Conservation (phyloP, 2,113 vertebrate genomes). For the Rhynchopsitta pachyrhyncha region DNA sequence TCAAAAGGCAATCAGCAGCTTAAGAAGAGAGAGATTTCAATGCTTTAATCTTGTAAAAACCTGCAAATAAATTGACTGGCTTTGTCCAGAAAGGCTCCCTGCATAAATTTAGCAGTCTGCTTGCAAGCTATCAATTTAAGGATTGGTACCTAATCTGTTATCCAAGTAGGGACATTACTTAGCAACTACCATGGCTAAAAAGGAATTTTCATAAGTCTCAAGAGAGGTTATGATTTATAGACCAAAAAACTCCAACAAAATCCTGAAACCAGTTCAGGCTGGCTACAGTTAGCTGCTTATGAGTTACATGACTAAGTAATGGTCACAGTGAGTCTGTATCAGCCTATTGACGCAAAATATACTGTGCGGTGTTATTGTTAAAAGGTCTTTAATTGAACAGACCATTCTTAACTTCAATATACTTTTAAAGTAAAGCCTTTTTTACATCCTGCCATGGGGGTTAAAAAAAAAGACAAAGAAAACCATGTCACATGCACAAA, state of each 20-base stretch:
- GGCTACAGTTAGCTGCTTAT: slow-evolving; percentile 8
- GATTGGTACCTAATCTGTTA: slow-evolving; percentile 49
- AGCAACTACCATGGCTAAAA: slow-evolving; percentile 36
- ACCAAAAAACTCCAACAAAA: slow-evolving; percentile 48
- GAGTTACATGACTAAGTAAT: slow-evolving; percentile 24
- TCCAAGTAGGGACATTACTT: slow-evolving; percentile 58
- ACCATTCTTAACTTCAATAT: background rate
- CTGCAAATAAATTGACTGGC: background rate
- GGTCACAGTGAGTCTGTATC: background rate
- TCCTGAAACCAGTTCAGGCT: background rate
- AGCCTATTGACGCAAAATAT: background rate
- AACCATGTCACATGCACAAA: rapidly evolving
- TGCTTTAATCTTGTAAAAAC: background rate
- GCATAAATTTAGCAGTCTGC: slow-evolving; percentile 24
- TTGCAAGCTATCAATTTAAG: slow-evolving; percentile 56
- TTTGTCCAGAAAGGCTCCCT: slow-evolving; percentile 1
- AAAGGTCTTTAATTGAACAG: background rate
- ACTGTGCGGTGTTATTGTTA: background rate
- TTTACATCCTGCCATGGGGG: background rate
- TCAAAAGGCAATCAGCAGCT: background rate
- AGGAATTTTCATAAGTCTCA: slow-evolving; percentile 57
- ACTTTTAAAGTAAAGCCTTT: background rate
- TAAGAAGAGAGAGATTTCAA: background rate
- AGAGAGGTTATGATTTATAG: slow-evolving; percentile 56
- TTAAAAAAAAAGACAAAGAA: background rate